phyloP scores from a whole-genome alignment of 2,113 vertebrate genomes.

The Hippolais icterina region DNA sequence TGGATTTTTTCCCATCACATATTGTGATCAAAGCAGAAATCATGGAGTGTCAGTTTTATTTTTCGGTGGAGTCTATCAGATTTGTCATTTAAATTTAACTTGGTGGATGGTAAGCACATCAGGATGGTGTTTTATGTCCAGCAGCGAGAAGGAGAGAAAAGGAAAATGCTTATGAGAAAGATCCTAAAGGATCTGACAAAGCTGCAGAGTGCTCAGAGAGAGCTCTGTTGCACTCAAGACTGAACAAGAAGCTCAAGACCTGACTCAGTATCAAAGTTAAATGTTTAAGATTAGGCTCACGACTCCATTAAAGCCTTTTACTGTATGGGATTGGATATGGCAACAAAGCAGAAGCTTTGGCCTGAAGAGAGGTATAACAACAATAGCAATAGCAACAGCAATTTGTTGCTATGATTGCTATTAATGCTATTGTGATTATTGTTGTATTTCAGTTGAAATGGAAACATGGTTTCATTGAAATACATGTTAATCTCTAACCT shows the following conservation, averaged over 20 bases:
- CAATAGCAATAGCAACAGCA: not conserved
- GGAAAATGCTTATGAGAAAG: not conserved
- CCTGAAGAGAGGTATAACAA: not conserved
- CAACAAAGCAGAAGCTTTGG: not conserved
- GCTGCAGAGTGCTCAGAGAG: not conserved
- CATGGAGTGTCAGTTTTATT: not conserved
- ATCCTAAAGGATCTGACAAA: not conserved
- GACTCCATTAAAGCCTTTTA: not conserved
- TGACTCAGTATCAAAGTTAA: not conserved
- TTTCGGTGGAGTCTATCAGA: not conserved
- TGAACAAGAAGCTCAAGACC: not conserved
- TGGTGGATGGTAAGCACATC: not conserved
- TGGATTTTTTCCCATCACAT: not conserved
- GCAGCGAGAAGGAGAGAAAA: not conserved
- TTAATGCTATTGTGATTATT: not conserved
- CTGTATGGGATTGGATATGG: not conserved
- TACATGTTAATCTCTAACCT: not conserved
- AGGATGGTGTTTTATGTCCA: fast-evolving
- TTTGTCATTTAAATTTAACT: not conserved
- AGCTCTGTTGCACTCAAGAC: not conserved
- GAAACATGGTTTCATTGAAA: not conserved
- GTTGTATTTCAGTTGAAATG: not conserved
- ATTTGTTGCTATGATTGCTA: not conserved
- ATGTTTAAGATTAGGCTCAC: not conserved
- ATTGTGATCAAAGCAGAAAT: constrained; percentile 4